Evolutionary conservation across 2,888 invertebrate genomes (phyloP).

Genomic region (Idaea biselata): DNA sequence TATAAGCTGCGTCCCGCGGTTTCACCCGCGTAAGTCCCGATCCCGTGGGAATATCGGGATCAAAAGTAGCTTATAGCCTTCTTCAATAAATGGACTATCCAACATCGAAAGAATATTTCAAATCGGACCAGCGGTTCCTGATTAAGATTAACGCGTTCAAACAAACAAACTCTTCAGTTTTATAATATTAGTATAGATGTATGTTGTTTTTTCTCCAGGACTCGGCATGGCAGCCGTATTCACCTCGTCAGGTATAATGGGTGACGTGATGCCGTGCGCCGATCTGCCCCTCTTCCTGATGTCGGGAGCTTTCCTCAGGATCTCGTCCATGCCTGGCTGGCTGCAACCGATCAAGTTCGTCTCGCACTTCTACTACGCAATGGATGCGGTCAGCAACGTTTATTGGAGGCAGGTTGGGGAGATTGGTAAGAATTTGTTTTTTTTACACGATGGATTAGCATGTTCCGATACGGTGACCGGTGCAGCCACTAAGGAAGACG

Average conservation of each 20-base stretch:
- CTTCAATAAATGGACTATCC: too few species aligned
- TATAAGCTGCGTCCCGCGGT: too few species aligned
- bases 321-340: constrained; percentile 67
- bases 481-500: too few species aligned
- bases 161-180: too few species aligned
- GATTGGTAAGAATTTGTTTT: constrained; percentile 57
- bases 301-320: constrained; percentile 70
- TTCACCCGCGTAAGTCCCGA: too few species aligned
- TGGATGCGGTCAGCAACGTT: constrained; percentile 76
- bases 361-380: constrained; percentile 76
- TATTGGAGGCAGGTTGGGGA: constrained; percentile 72
- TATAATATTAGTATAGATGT: too few species aligned
- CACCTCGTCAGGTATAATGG: constrained; percentile 61
- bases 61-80: too few species aligned
- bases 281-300: constrained; percentile 70
- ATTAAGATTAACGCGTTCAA: too few species aligned
- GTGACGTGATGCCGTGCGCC: constrained; percentile 71
- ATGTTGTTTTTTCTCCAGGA: constrained; percentile 50
- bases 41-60: too few species aligned
- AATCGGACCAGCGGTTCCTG: too few species aligned
- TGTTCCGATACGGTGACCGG: too few species aligned
- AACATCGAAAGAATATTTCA: too few species aligned
- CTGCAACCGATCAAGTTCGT: constrained; percentile 65
- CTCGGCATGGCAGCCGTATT: constrained; percentile 73
- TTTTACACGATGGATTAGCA: not conserved